Conservation (phyloP, 2,113 vertebrate species). For the Sebastes schlegelii region DNA sequence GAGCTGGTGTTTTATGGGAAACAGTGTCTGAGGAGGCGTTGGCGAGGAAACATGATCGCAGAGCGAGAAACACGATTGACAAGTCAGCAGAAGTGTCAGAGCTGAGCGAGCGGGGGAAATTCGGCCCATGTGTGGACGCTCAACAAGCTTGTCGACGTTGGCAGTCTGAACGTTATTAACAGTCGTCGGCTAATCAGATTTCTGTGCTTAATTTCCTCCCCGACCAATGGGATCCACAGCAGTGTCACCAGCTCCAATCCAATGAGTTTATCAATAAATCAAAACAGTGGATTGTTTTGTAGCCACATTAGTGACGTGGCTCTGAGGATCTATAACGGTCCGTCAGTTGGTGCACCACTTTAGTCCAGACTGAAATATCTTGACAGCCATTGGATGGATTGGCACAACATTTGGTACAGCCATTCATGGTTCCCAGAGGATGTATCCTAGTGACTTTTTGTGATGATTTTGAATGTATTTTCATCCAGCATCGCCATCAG, state of each 20-base stretch:
- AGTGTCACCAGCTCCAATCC: not conserved
- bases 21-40: constrained; percentile 17
- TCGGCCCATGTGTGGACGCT: constrained; percentile 26
- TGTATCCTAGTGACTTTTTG: not conserved
- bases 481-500: not conserved
- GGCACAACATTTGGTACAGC: not conserved
- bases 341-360: not conserved
- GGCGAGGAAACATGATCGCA: not conserved
- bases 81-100: constrained; percentile 33
- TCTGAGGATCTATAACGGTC: not conserved
- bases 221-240: not conserved
- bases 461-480: too few species aligned
- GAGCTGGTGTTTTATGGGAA: constrained; percentile 25
- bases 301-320: too few species aligned
- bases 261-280: constrained; percentile 6
- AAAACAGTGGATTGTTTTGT: not conserved
- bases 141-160: constrained; percentile 7
- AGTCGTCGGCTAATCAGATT: constrained; percentile 14
- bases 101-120: constrained; percentile 12
- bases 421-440: not conserved
- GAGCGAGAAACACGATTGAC: constrained; percentile 17
- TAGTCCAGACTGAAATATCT: not conserved
- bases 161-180: not conserved
- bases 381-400: not conserved
- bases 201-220: not conserved